Conservation (phyloP, 2,797 vertebrate species). For the Oophaga sylvatica region DNA sequence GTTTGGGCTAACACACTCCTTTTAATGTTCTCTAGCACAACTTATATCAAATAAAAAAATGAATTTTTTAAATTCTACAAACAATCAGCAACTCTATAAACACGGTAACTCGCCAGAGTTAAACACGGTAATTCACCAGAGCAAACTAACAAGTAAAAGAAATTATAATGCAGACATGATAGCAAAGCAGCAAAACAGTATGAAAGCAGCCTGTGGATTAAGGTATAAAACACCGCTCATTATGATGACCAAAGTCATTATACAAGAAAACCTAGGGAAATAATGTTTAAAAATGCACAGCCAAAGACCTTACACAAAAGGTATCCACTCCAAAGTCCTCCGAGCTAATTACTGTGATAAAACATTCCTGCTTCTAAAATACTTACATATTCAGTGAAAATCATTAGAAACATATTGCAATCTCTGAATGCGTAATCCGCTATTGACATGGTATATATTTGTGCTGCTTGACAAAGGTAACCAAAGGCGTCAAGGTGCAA, state of each 20-base stretch:
- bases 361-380: not conserved
- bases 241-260: not conserved
- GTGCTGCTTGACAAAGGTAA: not conserved
- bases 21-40: not conserved
- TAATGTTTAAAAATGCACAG: constrained; percentile 12
- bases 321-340: constrained; percentile 10
- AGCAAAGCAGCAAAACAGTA: not conserved
- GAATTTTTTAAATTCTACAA: not conserved
- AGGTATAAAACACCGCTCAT: not conserved
- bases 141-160: not conserved
- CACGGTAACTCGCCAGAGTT: too few relatives aligned
- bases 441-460: not conserved
- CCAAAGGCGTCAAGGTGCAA: not conserved
- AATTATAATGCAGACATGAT: not conserved
- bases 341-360: constrained; percentile 12
- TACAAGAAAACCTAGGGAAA: not conserved
- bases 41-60: not conserved
- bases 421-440: not conserved
- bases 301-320: not conserved
- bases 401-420: not conserved
- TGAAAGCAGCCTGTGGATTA: not conserved
- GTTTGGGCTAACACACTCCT: too few relatives aligned
- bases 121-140: not conserved
- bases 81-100: not conserved
- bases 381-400: not conserved